A percentile compares a stretch with the other conserved stretches of the same genome.
phyloP scores from a whole-genome alignment of 2,888 invertebrate species.

The Archips xylosteana region DNA sequence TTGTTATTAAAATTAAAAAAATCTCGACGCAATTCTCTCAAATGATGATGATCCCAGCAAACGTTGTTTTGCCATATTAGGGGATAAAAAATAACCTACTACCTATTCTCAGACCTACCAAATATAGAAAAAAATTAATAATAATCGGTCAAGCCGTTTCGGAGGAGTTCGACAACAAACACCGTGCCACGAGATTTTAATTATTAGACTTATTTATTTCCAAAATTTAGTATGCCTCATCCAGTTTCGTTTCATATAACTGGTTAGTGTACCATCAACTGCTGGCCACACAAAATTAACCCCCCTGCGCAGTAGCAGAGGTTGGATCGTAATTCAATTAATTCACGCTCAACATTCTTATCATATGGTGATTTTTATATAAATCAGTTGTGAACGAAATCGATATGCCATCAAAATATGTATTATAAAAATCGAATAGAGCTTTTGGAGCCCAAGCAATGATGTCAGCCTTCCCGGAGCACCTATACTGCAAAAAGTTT shows the following conservation, averaged over 20 bases:
- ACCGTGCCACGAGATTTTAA: no score
- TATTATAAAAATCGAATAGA: conserved; percentile 5
- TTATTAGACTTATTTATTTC: no score
- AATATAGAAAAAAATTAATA: no score
- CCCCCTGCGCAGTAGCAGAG: conserved; percentile 73
- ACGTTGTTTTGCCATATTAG: no score
- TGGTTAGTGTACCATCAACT: conserved; percentile 32
- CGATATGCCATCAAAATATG: conserved; percentile 20
- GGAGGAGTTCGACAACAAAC: no score
- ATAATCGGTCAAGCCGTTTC: no score
- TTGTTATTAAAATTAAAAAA: no score
- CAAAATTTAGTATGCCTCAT: conserved; percentile 22
- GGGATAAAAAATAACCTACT: no score
- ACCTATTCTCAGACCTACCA: no score
- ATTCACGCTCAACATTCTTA: conserved; percentile 50
- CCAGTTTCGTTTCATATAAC: conserved; percentile 32
- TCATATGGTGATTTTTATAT: conserved; percentile 9
- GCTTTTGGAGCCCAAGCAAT: background rate
- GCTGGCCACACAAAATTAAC: conserved; percentile 65
- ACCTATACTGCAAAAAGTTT: background rate
- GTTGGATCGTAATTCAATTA: conserved; percentile 80
- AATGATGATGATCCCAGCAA: no score
- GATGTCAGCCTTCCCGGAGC: background rate
- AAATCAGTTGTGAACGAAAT: conserved; percentile 7
- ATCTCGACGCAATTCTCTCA: no score